These are phyloP conservation scores for Scaptomyza graminum DNA, from an alignment of 1,140 invertebrate genomes.

Conservation along the genomic window DNA sequence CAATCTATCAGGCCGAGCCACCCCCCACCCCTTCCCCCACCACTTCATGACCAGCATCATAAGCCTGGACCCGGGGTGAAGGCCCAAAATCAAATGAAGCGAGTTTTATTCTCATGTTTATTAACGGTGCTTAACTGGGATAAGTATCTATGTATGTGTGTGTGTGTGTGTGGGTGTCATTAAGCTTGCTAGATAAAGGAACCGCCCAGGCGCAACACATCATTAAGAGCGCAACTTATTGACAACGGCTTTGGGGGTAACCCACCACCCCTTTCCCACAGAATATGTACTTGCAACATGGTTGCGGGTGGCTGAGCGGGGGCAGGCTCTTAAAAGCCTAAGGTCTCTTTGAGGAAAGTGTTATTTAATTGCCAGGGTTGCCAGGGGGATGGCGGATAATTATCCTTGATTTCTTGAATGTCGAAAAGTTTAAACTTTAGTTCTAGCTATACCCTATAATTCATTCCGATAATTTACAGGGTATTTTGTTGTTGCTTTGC, in stretches of 20 bases:
- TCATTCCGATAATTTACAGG: no score
- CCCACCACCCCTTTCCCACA: no score
- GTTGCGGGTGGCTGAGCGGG: no score
- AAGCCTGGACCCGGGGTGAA: slow-evolving; percentile 23
- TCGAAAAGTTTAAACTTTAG: no score
- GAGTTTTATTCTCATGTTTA: slow-evolving; percentile 78
- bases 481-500: no score
- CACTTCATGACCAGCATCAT: slow-evolving; percentile 38
- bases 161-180: slow-evolving; percentile 65
- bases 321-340: not conserved
- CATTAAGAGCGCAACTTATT: slow-evolving; percentile 63
- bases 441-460: no score
- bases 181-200: slow-evolving; percentile 72
- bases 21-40: slow-evolving; percentile 19
- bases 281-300: not conserved
- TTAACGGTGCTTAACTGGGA: slow-evolving; percentile 70
- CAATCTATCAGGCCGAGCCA: slow-evolving; percentile 70
- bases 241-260: slow-evolving; percentile 61
- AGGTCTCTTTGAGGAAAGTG: not conserved
- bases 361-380: not conserved
- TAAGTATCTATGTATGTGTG: slow-evolving; percentile 20
- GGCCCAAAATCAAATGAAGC: slow-evolving; percentile 74
- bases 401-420: no score
- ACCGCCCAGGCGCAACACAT: slow-evolving; percentile 65
- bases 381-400: no score